Conservation (phyloP, 1,140 invertebrate genomes). For the Limonius californicus region DNA sequence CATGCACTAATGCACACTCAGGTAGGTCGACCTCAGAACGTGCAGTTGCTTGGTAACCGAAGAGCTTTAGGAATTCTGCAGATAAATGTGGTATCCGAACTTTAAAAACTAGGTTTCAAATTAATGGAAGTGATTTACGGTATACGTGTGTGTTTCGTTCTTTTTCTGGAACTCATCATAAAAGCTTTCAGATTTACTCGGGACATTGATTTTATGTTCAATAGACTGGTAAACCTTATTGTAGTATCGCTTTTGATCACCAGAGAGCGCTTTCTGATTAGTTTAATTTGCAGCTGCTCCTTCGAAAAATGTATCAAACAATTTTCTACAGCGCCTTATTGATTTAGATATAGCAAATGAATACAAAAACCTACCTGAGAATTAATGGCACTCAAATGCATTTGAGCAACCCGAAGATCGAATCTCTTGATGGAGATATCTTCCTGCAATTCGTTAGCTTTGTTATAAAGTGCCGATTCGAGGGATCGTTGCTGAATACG, state of each 20-base stretch:
- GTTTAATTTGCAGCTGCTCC: too few species aligned
- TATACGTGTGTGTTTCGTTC: neutral
- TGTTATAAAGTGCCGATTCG: slow-evolving; percentile 84
- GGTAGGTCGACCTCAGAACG: neutral
- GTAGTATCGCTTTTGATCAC: too few species aligned
- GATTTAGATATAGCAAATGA: too few species aligned
- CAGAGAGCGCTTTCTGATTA: too few species aligned
- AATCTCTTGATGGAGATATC: slow-evolving; percentile 93
- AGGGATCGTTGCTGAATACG: slow-evolving; percentile 83
- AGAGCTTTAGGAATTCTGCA: too few species aligned
- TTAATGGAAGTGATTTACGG: too few species aligned
- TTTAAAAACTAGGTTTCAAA: too few species aligned
- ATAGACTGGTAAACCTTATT: neutral
- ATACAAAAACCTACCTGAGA: slow-evolving; percentile 66
- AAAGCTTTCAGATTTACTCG: too few species aligned
- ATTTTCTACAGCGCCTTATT: too few species aligned
- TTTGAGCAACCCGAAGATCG: slow-evolving; percentile 84
- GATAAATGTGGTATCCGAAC: too few species aligned
- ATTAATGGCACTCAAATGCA: slow-evolving; percentile 83
- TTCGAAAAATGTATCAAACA: too few species aligned
- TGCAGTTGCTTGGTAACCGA: neutral
- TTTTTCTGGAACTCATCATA: neutral
- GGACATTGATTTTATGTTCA: neutral
- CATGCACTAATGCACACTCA: neutral
- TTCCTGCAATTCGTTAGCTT: slow-evolving; percentile 92